These are phyloP conservation scores for Chelonus formosanus DNA, from an alignment of 2,888 invertebrate species.

Conservation along the genomic window DNA sequence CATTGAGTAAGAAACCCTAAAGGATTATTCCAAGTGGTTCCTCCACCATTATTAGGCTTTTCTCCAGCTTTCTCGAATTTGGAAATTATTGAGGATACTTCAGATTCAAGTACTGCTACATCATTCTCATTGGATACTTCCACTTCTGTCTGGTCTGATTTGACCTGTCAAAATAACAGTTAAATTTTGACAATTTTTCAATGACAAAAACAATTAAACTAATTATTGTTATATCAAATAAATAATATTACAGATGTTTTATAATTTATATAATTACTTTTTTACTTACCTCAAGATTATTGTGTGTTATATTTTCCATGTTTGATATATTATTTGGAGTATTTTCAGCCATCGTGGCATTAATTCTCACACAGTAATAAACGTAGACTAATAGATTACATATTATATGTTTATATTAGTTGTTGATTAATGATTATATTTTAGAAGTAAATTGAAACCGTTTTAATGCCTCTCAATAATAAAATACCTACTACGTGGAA, in stretches of 20 bases:
- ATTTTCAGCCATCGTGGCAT: constrained; percentile 65
- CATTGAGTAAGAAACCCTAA: constrained; percentile 68
- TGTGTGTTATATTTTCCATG: constrained; percentile 57
- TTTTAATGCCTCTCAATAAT: no score
- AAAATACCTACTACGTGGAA: no score
- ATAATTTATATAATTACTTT: constrained; percentile 4
- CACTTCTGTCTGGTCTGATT: constrained; percentile 49
- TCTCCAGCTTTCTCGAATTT: constrained; percentile 74
- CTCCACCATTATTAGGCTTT: constrained; percentile 61
- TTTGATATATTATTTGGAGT: constrained; percentile 57
- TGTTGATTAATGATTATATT: no score
- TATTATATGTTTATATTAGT: no score
- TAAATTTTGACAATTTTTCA: constrained; percentile 2
- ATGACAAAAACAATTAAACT: neutral
- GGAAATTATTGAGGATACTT: constrained; percentile 78
- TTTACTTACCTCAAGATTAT: constrained; percentile 55
- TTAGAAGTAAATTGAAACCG: no score
- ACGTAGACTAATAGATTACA: no score
- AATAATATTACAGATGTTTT: constrained; percentile 27
- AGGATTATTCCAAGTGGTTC: constrained; percentile 67
- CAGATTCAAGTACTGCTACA: constrained; percentile 70
- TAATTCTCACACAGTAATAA: constrained; percentile 22
- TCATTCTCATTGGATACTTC: constrained; percentile 48
- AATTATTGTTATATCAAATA: constrained; percentile 3
- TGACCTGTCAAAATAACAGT: constrained; percentile 59